These are phyloP conservation scores for Carlito syrichta DNA, from an alignment of 2,113 vertebrate species.

Conservation along the genomic window DNA sequence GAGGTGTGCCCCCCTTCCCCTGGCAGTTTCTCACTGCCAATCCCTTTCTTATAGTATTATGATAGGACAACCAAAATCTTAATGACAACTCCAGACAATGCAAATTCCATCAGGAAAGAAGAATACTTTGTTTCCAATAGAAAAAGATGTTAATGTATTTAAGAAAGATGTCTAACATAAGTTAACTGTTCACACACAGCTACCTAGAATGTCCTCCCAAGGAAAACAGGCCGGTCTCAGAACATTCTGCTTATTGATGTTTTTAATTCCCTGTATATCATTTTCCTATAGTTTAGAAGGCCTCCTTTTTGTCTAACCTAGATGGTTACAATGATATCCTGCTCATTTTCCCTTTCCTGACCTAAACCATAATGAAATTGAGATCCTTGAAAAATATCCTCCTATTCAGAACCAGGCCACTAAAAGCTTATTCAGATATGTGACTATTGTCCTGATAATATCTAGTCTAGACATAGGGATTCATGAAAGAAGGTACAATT, in stretches of 20 bases:
- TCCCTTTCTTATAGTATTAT: too few relatives aligned
- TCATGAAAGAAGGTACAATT: constrained; percentile 44
- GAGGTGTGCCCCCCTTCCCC: too few relatives aligned
- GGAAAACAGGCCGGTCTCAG: neutral
- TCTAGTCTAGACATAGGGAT: constrained; percentile 67
- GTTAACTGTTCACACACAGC: neutral
- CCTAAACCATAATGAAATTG: constrained; percentile 50
- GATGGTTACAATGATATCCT: constrained; percentile 21
- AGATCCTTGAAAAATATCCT: constrained; percentile 38
- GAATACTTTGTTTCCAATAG: neutral
- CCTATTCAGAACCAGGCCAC: constrained; percentile 20
- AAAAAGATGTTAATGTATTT: neutral
- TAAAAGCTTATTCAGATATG: constrained; percentile 45
- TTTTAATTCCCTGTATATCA: neutral
- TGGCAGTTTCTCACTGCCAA: too few relatives aligned
- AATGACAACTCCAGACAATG: neutral
- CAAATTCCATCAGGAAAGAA: neutral
- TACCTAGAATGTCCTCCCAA: neutral
- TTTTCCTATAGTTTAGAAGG: neutral
- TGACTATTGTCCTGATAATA: constrained; percentile 50
- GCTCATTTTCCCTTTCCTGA: constrained; percentile 24
- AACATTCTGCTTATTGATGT: neutral
- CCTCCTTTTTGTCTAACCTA: constrained; percentile 27
- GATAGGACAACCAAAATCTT: neutral
- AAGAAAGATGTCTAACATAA: neutral